These are phyloP conservation scores for Eulemur macaco DNA, from an alignment of 2,113 vertebrate species.

Conservation along the genomic window DNA sequence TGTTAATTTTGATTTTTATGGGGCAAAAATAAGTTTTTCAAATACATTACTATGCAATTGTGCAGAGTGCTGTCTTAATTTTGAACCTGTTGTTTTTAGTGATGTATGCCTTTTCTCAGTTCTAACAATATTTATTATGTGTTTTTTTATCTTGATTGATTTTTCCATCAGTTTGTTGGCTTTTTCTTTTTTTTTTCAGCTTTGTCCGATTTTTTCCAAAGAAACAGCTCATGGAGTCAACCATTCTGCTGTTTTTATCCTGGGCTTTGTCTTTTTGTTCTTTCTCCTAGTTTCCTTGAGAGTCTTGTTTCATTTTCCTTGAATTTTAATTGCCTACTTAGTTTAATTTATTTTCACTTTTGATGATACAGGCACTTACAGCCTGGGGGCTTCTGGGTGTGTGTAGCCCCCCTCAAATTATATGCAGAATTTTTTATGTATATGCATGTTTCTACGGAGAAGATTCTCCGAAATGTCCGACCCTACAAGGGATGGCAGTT, in stretches of 20 bases:
- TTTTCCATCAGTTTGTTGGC: not conserved
- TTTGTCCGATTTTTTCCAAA: slow-evolving; percentile 13
- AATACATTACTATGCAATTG: not conserved
- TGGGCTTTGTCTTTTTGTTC: not conserved
- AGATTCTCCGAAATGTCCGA: not conserved
- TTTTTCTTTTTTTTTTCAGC: not conserved
- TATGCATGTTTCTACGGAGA: not conserved
- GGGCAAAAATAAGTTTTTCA: not conserved
- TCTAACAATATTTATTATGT: not conserved
- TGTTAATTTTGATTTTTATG: not conserved
- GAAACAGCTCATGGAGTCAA: not conserved
- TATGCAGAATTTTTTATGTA: not conserved
- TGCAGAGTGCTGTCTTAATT: not conserved
- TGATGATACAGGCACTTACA: not conserved
- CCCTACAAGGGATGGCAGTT: not conserved
- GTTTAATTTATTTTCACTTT: slow-evolving; percentile 43
- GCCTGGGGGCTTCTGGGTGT: not conserved
- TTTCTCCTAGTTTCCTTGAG: not conserved
- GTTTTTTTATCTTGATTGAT: not conserved
- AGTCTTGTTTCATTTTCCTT: slow-evolving; percentile 22
- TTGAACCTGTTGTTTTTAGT: not conserved
- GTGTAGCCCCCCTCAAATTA: not conserved
- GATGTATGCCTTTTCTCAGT: not conserved
- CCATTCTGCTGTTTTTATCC: not conserved
- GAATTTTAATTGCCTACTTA: slow-evolving; percentile 52